phyloP scores from a whole-genome alignment of 1,140 invertebrate species.

The Drosophila mojavensis region DNA sequence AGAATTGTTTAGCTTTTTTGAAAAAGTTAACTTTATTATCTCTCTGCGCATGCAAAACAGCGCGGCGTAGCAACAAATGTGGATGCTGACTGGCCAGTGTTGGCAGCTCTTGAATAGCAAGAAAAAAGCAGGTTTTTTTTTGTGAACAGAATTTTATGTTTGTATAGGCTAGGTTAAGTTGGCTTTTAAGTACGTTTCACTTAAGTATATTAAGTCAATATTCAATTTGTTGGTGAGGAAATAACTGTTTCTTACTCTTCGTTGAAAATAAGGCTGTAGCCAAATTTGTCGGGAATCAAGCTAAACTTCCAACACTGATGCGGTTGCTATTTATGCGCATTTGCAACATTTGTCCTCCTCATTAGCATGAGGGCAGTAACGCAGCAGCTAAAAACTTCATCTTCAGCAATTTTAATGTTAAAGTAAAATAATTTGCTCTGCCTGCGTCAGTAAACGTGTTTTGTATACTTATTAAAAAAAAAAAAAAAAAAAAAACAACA shows the following conservation, averaged over 20 bases:
- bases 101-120: neutral
- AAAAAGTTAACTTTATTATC: constrained; percentile 24
- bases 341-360: constrained; percentile 50
- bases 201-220: too few species aligned
- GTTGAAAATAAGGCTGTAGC: neutral
- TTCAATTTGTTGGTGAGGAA: too few species aligned
- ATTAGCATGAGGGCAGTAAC: constrained; percentile 56
- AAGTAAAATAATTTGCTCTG: constrained; percentile 28
- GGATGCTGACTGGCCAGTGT: constrained; percentile 46
- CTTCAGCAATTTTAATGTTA: constrained; percentile 19
- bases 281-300: neutral
- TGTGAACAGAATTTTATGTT: too few species aligned
- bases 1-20: constrained; percentile 31
- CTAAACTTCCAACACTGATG: neutral
- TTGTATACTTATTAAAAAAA: constrained; percentile 18
- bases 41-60: constrained; percentile 49
- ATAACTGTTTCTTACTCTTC: too few species aligned
- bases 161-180: too few species aligned
- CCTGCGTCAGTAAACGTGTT: constrained; percentile 24
- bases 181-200: too few species aligned
- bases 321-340: constrained; percentile 30
- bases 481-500: neutral
- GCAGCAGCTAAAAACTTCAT: constrained; percentile 4
- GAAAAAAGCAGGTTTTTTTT: too few species aligned
- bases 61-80: constrained; percentile 25